These are phyloP conservation scores for Gymnogyps californianus DNA, from an alignment of 2,113 vertebrate species.

Conservation along the genomic window DNA sequence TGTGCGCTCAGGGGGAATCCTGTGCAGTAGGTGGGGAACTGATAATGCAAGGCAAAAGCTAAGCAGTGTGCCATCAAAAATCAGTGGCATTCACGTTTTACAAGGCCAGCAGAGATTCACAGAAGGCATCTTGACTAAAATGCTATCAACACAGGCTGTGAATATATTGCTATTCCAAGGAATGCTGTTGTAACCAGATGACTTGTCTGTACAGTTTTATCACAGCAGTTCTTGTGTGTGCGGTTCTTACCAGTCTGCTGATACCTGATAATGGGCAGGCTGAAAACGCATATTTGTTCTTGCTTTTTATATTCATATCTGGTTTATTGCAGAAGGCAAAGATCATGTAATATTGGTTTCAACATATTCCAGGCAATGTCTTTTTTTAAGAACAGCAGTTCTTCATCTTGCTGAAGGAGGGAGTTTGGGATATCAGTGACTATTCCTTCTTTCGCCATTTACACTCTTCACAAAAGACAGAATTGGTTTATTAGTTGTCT, in stretches of 20 bases:
- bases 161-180: not conserved
- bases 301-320: not conserved
- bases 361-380: not conserved
- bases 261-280: not conserved
- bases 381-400: not conserved
- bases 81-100: not conserved
- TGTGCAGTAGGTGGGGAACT: rapidly evolving
- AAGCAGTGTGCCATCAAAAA: not conserved
- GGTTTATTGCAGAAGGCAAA: not conserved
- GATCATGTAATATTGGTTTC: not conserved
- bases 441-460: not conserved
- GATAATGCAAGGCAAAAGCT: not conserved
- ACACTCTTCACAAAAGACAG: not conserved
- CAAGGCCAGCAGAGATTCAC: not conserved
- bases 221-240: not conserved
- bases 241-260: not conserved
- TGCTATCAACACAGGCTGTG: not conserved
- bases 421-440: not conserved
- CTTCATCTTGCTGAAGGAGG: not conserved
- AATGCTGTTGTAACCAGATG: not conserved
- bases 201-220: not conserved
- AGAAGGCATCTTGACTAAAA: not conserved
- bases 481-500: not conserved
- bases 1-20: not conserved
- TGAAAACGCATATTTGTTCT: not conserved